A percentile compares a stretch with the other conserved stretches of the same genome.
phyloP scores from a whole-genome alignment of 2,888 invertebrate genomes.

The Saturnia pavonia region DNA sequence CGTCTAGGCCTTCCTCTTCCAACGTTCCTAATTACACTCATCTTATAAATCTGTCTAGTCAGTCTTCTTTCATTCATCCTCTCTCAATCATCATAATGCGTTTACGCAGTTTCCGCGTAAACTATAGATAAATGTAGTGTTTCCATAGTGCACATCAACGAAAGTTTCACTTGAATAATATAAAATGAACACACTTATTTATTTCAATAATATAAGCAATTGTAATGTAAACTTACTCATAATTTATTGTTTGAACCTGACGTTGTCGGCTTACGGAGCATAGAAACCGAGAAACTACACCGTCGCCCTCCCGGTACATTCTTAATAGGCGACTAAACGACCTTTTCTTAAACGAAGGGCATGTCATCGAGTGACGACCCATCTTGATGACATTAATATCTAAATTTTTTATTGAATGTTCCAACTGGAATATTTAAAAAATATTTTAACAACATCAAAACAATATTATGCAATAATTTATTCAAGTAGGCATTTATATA shows the following conservation, averaged over 20 bases:
- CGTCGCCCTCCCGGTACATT: constrained; percentile 68
- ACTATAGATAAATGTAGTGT: too few relatives aligned
- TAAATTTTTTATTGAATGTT: constrained; percentile 47
- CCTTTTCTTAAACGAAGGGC: constrained; percentile 65
- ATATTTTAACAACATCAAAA: neutral
- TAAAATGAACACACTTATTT: neutral
- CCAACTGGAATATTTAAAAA: constrained; percentile 33
- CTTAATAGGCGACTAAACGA: constrained; percentile 64
- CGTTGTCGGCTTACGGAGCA: constrained; percentile 63
- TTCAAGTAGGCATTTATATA: neutral
- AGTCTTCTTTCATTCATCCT: too few relatives aligned
- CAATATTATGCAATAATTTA: neutral
- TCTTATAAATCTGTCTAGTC: too few relatives aligned
- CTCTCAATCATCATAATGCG: too few relatives aligned
- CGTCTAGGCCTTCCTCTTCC: too few relatives aligned
- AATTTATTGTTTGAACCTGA: constrained; percentile 71
- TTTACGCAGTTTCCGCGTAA: too few relatives aligned
- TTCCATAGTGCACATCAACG: too few relatives aligned
- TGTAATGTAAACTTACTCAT: constrained; percentile 64
- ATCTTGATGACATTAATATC: constrained; percentile 66
- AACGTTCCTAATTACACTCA: too few relatives aligned
- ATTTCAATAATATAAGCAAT: neutral
- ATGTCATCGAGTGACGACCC: constrained; percentile 52
- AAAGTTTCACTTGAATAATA: neutral
- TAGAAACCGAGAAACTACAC: constrained; percentile 68